Evolutionary conservation across 2,797 vertebrate genomes (phyloP).

Genomic region (Eulemur albifrons): DNA sequence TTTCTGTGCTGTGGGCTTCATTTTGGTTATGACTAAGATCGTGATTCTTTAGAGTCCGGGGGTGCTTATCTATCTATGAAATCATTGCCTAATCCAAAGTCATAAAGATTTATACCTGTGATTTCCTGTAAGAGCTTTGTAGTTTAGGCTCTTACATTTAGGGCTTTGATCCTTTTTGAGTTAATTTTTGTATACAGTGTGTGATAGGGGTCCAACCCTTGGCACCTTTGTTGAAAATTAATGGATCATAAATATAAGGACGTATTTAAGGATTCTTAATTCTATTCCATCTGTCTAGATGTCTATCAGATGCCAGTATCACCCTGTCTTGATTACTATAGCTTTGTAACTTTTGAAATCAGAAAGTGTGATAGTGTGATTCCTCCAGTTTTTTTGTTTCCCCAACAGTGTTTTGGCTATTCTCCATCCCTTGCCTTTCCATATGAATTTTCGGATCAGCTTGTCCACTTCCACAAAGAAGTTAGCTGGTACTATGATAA

Average conservation of each 20-base stretch:
- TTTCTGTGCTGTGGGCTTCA: background rate
- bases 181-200: background rate
- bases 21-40: background rate
- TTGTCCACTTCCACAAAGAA: background rate
- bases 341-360: background rate
- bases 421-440: background rate
- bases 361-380: background rate
- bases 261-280: background rate
- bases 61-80: background rate
- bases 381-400: background rate
- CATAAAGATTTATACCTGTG: background rate
- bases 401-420: background rate
- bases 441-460: background rate
- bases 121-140: background rate
- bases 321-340: background rate
- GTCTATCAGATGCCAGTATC: background rate
- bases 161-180: background rate
- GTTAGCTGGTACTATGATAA: background rate
- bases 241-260: background rate
- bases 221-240: background rate
- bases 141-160: background rate
- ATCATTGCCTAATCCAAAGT: background rate
- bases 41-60: background rate
- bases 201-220: background rate
- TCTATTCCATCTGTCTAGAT: background rate